Conservation (phyloP, 1,140 invertebrate genomes). For the Aethina tumida region DNA sequence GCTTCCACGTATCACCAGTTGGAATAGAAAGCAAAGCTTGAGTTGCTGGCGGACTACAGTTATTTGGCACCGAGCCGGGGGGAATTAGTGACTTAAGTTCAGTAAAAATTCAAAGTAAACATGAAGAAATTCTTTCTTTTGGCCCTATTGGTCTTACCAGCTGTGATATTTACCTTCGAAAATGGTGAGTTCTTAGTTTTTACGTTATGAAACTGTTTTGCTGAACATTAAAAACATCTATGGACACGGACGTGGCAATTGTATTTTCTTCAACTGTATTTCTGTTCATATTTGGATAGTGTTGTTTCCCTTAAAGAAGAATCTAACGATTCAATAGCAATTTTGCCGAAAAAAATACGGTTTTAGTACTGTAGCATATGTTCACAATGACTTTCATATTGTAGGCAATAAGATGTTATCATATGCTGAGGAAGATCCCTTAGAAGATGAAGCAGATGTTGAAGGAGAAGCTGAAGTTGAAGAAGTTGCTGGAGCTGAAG, state of each 20-base stretch:
- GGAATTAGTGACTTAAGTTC: slow-evolving; percentile 10
- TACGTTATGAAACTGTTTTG: slow-evolving; percentile 7
- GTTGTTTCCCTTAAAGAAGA: not conserved
- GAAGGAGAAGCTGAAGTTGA: slow-evolving; percentile 52
- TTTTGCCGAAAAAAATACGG: not conserved
- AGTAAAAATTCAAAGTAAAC: slow-evolving; percentile 36
- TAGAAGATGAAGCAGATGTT: slow-evolving; percentile 65
- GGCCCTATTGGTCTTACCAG: slow-evolving; percentile 43
- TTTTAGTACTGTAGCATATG: not conserved
- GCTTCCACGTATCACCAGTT: slow-evolving; percentile 26
- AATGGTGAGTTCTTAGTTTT: slow-evolving; percentile 41
- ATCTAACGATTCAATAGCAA: slow-evolving; percentile 4
- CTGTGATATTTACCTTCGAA: slow-evolving; percentile 44
- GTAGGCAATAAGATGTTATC: slow-evolving; percentile 49
- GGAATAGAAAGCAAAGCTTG: slow-evolving; percentile 3
- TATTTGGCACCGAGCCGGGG: slow-evolving; percentile 4
- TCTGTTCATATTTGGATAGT: not conserved
- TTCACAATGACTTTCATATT: slow-evolving; percentile 14
- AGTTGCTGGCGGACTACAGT: not conserved
- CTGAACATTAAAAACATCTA: not conserved
- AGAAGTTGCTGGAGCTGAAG: slow-evolving; percentile 49
- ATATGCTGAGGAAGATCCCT: slow-evolving; percentile 63
- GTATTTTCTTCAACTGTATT: slow-evolving; percentile 3
- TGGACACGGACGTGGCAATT: not conserved
- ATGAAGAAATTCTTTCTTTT: slow-evolving; percentile 50